These are phyloP conservation scores for Bellardia bayeri DNA, from an alignment of 2,888 invertebrate species.

Conservation along the genomic window DNA sequence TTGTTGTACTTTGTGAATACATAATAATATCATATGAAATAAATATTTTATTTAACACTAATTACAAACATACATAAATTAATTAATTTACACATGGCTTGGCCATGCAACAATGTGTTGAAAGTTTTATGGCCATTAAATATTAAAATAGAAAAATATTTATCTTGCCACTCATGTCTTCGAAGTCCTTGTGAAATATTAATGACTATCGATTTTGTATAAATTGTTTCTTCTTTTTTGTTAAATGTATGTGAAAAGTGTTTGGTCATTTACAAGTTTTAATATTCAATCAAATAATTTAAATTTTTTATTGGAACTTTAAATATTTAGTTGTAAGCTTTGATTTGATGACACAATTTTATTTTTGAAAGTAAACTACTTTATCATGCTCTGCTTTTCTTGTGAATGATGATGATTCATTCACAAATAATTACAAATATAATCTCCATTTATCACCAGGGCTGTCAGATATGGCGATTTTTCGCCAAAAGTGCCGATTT, in stretches of 20 bases:
- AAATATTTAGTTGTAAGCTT: no score
- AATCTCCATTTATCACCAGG: no score
- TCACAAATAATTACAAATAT: no score
- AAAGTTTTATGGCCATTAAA: background rate
- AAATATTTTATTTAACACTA: background rate
- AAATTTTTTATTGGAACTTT: no score
- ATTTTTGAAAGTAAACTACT: no score
- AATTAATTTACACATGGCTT: constrained; percentile 8
- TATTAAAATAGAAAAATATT: background rate
- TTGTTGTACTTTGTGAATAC: constrained; percentile 37
- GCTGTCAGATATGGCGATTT: no score
- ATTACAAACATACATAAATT: background rate
- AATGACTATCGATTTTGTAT: background rate
- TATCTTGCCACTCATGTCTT: background rate
- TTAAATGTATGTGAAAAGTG: background rate
- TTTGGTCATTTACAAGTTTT: background rate
- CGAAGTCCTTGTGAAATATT: background rate
- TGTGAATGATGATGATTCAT: no score
- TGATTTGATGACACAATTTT: no score
- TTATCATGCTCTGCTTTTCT: no score
- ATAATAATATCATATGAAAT: constrained; percentile 9
- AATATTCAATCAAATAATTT: background rate
- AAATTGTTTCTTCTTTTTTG: background rate
- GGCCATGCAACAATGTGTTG: constrained; percentile 15
- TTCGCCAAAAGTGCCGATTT: no score